Evolutionary conservation across 2,888 invertebrate genomes (phyloP), one percentile per base, ranked within the genome.

Genomic region (Yponomeuta evonymella): DNA sequence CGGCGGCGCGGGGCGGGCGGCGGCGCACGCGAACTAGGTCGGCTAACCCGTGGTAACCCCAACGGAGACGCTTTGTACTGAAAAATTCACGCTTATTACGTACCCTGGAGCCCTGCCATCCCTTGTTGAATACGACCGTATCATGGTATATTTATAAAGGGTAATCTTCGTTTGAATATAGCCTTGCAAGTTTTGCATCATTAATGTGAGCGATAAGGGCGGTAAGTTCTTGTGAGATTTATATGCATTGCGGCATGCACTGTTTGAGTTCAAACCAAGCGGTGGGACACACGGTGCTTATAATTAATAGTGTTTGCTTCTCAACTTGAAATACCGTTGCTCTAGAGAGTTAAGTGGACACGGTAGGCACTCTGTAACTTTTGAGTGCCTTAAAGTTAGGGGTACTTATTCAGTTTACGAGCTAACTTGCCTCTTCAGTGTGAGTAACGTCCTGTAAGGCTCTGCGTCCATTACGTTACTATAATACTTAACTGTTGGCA

Each of bases 21-120:
- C 90, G 87, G 81, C 78, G 81, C 75, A 84, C 86, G 73, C 76
- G 79, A 90, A 87, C 83, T 90, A 88, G 90, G 90, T 90, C 89
- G 36, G 65, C 15, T 23, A n/a, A 70, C 9, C 70, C 64, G 30
- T 15, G 51, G 12, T 58, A 58, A 51, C 67, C 70, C 51, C 67
- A 36, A 33, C 36, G 12, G 62, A 33, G 43, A 30, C 48, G 70
- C 66, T 36, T 58, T 64, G 62, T 36, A 67, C 67, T 67, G 67
- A 67, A 67, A 67, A 71, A 71, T 67, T 70, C 70, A 70, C 63
- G 63, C 70, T 62, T 58, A 58, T 58, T 58, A 15, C 51, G 51
- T 58, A 58, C 15, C 15, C 51, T 58, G 15, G 51, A 58, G 51
- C 15, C 51, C 51, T 58, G 15, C 15, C 51, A 58, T 58, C 51